phyloP scores from a whole-genome alignment of 1,140 invertebrate species.

The Parasteatoda tepidariorum region DNA sequence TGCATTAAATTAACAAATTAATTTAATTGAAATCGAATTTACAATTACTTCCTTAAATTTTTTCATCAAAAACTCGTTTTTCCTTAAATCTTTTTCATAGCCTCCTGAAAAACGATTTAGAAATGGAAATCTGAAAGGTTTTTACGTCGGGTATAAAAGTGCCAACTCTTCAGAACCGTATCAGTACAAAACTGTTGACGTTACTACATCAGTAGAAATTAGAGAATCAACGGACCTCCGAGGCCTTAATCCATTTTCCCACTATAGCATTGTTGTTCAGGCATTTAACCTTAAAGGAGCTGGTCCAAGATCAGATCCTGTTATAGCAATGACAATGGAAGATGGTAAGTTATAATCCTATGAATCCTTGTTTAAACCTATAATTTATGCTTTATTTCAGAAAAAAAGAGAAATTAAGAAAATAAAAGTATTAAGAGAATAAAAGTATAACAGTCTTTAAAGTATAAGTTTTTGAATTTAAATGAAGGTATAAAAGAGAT shows the following conservation, averaged over 20 bases:
- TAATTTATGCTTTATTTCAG: background rate
- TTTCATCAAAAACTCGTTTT: too few species aligned
- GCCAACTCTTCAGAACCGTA: constrained; percentile 64
- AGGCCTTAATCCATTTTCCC: constrained; percentile 67
- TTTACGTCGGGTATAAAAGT: constrained; percentile 69
- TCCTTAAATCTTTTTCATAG: too few species aligned
- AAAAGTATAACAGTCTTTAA: too few species aligned
- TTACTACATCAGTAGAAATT: background rate
- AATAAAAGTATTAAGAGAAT: too few species aligned
- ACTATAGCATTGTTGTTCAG: constrained; percentile 68
- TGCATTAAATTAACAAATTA: too few species aligned
- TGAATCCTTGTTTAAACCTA: background rate
- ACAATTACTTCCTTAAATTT: too few species aligned
- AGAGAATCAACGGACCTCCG: constrained; percentile 40
- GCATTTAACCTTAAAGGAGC: constrained; percentile 69
- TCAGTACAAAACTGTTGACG: constrained; percentile 65
- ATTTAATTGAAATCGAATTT: too few species aligned
- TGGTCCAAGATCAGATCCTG: constrained; percentile 68
- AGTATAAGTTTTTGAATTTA: too few species aligned
- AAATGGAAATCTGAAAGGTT: constrained; percentile 68
- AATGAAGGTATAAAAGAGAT: too few species aligned
- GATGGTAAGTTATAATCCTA: constrained; percentile 59
- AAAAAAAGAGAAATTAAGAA: too few species aligned
- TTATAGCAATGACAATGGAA: constrained; percentile 66
- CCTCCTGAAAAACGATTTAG: constrained; percentile 69